Base-by-base conservation (phyloP, 2,888 invertebrate genomes). In the Gryllus longicercus region DNA sequence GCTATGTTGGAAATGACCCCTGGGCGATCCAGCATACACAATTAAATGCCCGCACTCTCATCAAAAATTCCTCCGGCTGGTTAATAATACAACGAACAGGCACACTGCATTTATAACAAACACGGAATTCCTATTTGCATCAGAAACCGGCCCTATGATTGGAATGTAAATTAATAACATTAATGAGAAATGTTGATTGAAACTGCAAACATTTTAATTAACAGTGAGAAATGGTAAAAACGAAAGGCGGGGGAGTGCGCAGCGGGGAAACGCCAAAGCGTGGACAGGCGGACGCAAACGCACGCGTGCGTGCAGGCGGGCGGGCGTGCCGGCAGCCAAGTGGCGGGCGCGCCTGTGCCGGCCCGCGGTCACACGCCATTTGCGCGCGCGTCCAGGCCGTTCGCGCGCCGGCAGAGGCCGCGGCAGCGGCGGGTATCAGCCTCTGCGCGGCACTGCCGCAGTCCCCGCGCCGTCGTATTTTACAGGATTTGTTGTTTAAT, bases 181-280 rank as follows among this genome's bases (percentile, higher is more conserved):
- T 63, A 63, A 63, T 63, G 63, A 63, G 63, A 63, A 63, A 63
- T 63, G 63, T 63, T 63, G 63, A 63, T 63, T 63, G 63, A 63
- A 63, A 63, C 63, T 63, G n/a, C 63, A 63, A 63, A 63, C 63
- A 63, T 63, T 63, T 63, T 63, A 12, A 63, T 63, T 63, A 63
- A 63, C 63, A 63, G 16, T 63, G 63, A 63, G 63, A n/a, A 63
- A 63, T n/a, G 63, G 11, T 63, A 63, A 63, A 63, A 38, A 38
- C 38, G 38, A 8, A 38, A 38, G 38, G 38, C 5, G 38, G 38
- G 38, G 38, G 38, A 38, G 5, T 38, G 38, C 38, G 38, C 38
- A 38, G 38, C 38, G 38, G 38, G 38, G 38, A 38, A 38, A 38
- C 38, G 38, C 38, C 38, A 38, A 5, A 8, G 38, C 38, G 38